phyloP scores from a whole-genome alignment of 1,140 invertebrate species.

The Drosophila trapezifrons region DNA sequence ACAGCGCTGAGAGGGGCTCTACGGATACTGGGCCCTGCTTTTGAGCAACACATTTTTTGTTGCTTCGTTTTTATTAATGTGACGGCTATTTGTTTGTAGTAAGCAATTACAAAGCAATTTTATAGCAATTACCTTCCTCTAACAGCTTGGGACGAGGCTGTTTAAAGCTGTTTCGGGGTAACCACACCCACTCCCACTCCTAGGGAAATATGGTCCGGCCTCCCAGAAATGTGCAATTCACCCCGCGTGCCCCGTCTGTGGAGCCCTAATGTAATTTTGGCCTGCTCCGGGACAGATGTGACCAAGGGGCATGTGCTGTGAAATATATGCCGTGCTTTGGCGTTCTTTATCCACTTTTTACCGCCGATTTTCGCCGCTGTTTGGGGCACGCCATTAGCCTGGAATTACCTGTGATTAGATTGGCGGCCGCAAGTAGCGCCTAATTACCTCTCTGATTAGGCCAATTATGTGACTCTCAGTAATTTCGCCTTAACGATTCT shows the following conservation, averaged over 20 bases:
- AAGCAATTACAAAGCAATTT: conserved; percentile 82
- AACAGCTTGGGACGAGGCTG: conserved; percentile 75
- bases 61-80: conserved; percentile 77
- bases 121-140: conserved; percentile 79
- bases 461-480: conserved; percentile 10
- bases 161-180: conserved; percentile 64
- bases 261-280: conserved; percentile 56
- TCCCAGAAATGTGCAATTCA: conserved; percentile 71
- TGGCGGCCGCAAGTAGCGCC: conserved; percentile 2
- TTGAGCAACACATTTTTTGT: conserved; percentile 63
- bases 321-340: conserved; percentile 52
- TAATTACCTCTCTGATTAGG: conserved; percentile 20
- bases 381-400: conserved; percentile 1
- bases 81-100: conserved; percentile 81
- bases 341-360: conserved; percentile 28
- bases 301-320: conserved; percentile 69
- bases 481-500: not conserved
- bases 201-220: conserved; percentile 41
- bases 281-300: conserved; percentile 66
- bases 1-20: conserved; percentile 25
- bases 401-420: conserved; percentile 26
- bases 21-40: not conserved
- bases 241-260: conserved; percentile 29
- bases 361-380: conserved; percentile 29
- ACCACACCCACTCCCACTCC: conserved; percentile 10